A percentile compares a stretch with the other conserved stretches of the same genome.
Evolutionary conservation across 2,113 vertebrate genomes (phyloP).

Genomic region (Sylvietta virens): DNA sequence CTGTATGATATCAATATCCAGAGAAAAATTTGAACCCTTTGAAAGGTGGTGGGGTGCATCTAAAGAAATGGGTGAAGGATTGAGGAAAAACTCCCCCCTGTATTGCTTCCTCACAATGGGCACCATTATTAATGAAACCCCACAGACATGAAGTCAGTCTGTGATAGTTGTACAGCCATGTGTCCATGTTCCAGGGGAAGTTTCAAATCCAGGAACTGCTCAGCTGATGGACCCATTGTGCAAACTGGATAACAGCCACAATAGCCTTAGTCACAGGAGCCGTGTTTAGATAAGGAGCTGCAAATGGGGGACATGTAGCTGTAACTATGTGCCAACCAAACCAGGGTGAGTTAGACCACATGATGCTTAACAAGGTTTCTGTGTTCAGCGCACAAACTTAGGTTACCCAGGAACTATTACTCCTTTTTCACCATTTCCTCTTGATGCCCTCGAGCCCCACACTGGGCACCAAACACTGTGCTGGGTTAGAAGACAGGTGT

Average conservation of each 20-base stretch:
- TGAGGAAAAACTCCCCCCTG: not conserved
- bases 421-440: not conserved
- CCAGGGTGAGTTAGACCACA: not conserved
- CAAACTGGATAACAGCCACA: not conserved
- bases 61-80: not conserved
- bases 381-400: not conserved
- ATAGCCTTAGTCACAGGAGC: not conserved
- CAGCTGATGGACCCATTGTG: not conserved
- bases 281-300: not conserved
- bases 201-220: not conserved
- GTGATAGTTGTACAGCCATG: not conserved
- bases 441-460: rapidly evolving
- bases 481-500: not conserved
- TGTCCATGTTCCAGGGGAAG: not conserved
- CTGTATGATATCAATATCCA: not conserved
- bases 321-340: no score
- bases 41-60: not conserved
- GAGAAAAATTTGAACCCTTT: not conserved
- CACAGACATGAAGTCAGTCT: not conserved
- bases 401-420: not conserved
- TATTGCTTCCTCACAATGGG: not conserved
- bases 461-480: not conserved
- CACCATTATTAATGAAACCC: not conserved
- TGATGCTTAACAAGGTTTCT: not conserved
- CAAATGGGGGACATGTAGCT: not conserved